A percentile compares a stretch with the other conserved stretches of the same genome.
These are phyloP conservation scores for Trematocara macrostoma DNA, from an alignment of 2,113 vertebrate genomes.

Conservation along the genomic window DNA sequence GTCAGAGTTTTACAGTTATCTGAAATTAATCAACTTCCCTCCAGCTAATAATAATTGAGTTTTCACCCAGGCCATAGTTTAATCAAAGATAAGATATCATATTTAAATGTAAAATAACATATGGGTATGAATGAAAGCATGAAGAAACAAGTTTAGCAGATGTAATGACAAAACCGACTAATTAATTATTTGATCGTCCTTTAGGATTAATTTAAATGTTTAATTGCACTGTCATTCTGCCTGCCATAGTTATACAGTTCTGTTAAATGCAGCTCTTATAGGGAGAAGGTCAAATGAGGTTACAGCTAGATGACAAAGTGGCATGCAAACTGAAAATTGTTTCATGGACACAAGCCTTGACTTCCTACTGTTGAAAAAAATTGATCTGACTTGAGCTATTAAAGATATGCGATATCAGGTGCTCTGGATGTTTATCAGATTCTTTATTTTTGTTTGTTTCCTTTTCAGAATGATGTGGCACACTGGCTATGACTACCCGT, in stretches of 20 bases:
- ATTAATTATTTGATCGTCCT: neutral
- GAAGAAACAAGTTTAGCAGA: neutral
- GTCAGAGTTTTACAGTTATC: conserved; percentile 23
- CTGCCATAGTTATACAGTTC: neutral
- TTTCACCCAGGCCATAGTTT: neutral
- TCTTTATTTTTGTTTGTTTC: neutral
- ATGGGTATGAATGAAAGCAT: neutral
- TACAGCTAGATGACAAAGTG: neutral
- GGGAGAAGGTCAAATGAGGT: neutral
- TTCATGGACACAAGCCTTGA: neutral
- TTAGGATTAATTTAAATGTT: neutral
- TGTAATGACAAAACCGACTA: neutral
- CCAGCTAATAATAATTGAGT: conserved; percentile 46
- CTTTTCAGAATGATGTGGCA: neutral
- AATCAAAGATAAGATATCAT: conserved; percentile 18
- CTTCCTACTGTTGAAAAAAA: neutral
- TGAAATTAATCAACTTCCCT: conserved; percentile 32
- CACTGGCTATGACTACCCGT: neutral
- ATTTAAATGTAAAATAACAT: neutral
- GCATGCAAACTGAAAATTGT: neutral
- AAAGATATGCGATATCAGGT: neutral
- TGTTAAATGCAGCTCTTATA: neutral
- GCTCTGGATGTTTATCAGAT: neutral
- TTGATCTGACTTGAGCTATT: neutral
- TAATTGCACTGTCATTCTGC: neutral